These are phyloP conservation scores for Thymelicus sylvestris DNA, from an alignment of 2,888 invertebrate genomes.

Conservation along the genomic window DNA sequence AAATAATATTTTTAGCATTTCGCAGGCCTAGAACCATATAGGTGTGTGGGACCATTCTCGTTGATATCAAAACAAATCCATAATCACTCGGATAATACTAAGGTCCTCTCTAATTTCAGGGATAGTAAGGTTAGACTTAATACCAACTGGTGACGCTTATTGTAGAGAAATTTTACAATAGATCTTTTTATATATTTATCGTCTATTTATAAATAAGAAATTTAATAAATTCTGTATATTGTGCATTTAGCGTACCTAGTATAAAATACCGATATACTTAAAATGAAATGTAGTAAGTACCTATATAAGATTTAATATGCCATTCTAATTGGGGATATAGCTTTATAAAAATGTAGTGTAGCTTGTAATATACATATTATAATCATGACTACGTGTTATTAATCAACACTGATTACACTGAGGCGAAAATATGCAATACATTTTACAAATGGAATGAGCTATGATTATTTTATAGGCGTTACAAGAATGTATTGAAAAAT, in stretches of 20 bases:
- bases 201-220: slow-evolving; percentile 62
- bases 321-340: slow-evolving; percentile 86
- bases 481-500: too few relatives aligned
- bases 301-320: slow-evolving; percentile 57
- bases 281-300: slow-evolving; percentile 54
- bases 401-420: background rate
- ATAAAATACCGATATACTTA: slow-evolving; percentile 17
- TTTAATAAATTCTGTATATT: slow-evolving; percentile 73
- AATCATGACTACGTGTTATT: background rate
- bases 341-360: slow-evolving; percentile 86
- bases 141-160: slow-evolving; percentile 81
- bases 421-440: slow-evolving; percentile 2
- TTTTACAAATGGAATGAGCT: background rate
- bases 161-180: slow-evolving; percentile 72
- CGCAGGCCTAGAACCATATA: slow-evolving; percentile 70
- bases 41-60: slow-evolving; percentile 79
- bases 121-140: slow-evolving; percentile 69
- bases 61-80: slow-evolving; percentile 78
- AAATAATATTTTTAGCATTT: slow-evolving; percentile 43
- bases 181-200: slow-evolving; percentile 76
- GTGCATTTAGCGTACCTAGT: slow-evolving; percentile 69
- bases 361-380: slow-evolving; percentile 34
- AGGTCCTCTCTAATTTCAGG: slow-evolving; percentile 70
- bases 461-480: background rate
- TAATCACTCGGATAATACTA: slow-evolving; percentile 66